A percentile compares a stretch with the other conserved stretches of the same genome.
Conservation (phyloP, 2,797 vertebrate species). For the Enoplosus armatus region DNA sequence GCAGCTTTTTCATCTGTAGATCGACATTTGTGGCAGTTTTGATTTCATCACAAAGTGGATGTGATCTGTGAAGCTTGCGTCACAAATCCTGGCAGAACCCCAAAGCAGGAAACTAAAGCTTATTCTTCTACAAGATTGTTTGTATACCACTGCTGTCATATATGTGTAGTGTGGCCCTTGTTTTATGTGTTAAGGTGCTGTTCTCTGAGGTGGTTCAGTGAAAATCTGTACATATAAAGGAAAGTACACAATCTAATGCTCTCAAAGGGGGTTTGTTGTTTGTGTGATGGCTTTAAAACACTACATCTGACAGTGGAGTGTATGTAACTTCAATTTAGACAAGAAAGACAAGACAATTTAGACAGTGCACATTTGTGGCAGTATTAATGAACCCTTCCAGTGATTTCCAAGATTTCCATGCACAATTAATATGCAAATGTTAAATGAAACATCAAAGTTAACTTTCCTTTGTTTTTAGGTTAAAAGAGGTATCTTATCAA, state of each 20-base stretch:
- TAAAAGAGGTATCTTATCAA: background rate
- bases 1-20: conserved; percentile 22
- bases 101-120: conserved; percentile 75
- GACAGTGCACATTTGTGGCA: background rate
- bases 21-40: conserved; percentile 23
- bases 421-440: background rate
- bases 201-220: conserved; percentile 79
- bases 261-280: conserved; percentile 52
- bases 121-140: conserved; percentile 87
- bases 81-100: conserved; percentile 47
- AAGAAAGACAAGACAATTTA: background rate
- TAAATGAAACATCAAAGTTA: background rate
- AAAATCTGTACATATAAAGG: conserved; percentile 88
- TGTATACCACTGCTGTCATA: conserved; percentile 81
- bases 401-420: background rate
- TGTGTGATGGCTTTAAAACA: conserved; percentile 28
- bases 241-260: conserved; percentile 79
- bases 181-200: conserved; percentile 83
- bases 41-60: conserved; percentile 31
- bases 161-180: conserved; percentile 83
- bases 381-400: background rate
- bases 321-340: background rate
- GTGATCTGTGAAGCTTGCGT: conserved; percentile 18
- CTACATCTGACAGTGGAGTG: background rate
- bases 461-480: background rate